Conservation (phyloP, 2,888 invertebrate genomes). For the Neoscelio sp. region DNA sequence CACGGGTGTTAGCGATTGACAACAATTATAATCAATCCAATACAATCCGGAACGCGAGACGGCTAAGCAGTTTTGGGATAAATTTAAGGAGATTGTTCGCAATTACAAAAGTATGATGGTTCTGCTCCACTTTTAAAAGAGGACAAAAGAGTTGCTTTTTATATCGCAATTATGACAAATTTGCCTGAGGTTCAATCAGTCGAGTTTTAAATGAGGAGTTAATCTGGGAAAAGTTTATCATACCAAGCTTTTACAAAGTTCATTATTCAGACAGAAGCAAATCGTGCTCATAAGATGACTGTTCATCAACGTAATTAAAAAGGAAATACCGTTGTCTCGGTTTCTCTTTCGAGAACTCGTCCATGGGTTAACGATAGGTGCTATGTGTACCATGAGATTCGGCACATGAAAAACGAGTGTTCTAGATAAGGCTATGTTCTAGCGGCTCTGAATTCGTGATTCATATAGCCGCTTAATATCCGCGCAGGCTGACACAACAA, state of each 20-base stretch:
- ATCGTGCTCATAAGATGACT: too few relatives aligned
- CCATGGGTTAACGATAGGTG: too few relatives aligned
- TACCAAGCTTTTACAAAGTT: conserved; percentile 39
- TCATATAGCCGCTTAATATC: too few relatives aligned
- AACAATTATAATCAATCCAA: neutral
- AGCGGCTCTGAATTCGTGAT: too few relatives aligned
- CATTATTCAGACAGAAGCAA: conserved; percentile 32
- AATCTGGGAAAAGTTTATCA: conserved; percentile 17
- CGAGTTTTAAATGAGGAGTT: conserved; percentile 32
- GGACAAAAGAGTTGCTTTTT: conserved; percentile 19
- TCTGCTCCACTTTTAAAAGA: neutral
- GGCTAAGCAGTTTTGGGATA: neutral
- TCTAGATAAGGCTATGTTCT: too few relatives aligned
- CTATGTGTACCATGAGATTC: too few relatives aligned
- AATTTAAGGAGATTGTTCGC: neutral
- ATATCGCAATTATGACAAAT: neutral
- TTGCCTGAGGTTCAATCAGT: conserved; percentile 28
- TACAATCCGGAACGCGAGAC: neutral
- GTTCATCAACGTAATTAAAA: too few relatives aligned
- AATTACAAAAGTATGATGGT: too few relatives aligned
- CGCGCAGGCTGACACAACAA: too few relatives aligned
- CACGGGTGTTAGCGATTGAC: neutral
- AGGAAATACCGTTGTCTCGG: neutral
- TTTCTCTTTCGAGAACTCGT: too few relatives aligned
- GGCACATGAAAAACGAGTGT: too few relatives aligned